Percentiles rank a stretch among this genome's conserved stretches.
Conservation (phyloP, 2,888 invertebrate genomes). For the Eupithecia pulchellata region DNA sequence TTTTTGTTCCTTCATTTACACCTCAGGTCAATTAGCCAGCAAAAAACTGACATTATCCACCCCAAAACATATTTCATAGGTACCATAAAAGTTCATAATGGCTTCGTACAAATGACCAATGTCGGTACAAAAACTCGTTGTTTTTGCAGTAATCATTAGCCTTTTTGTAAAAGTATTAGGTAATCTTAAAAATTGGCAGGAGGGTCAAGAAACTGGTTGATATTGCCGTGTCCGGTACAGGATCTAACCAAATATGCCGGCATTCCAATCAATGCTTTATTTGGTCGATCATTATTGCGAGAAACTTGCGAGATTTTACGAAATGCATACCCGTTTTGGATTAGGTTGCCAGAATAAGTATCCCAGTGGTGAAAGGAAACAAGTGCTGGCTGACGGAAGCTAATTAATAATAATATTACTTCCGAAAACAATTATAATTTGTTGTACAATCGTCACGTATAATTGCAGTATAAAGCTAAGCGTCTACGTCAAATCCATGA, state of each 20-base stretch:
- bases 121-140: conserved; percentile 43
- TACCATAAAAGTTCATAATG: conserved; percentile 45
- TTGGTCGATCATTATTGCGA: conserved; percentile 48
- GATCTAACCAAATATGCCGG: conserved; percentile 54
- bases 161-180: conserved; percentile 57
- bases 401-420: not conserved
- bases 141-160: conserved; percentile 53
- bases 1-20: conserved; percentile 43
- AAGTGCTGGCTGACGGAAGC: conserved; percentile 1
- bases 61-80: conserved; percentile 43
- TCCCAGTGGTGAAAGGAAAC: not conserved
- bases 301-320: conserved; percentile 18
- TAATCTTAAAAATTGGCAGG: conserved; percentile 56
- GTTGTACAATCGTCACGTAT: conserved; percentile 17
- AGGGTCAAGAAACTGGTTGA: conserved; percentile 67
- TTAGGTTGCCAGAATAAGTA: not conserved
- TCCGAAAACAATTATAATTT: not conserved
- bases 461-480: conserved; percentile 23
- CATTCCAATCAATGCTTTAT: conserved; percentile 44
- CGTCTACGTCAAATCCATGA: conserved; percentile 48
- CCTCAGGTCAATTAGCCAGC: conserved; percentile 43
- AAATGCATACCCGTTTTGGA: not conserved
- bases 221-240: conserved; percentile 62
- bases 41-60: conserved; percentile 45
- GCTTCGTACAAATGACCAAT: conserved; percentile 44